These are phyloP conservation scores for Lycophotia porphyrea DNA, from an alignment of 2,888 invertebrate genomes.

Conservation along the genomic window DNA sequence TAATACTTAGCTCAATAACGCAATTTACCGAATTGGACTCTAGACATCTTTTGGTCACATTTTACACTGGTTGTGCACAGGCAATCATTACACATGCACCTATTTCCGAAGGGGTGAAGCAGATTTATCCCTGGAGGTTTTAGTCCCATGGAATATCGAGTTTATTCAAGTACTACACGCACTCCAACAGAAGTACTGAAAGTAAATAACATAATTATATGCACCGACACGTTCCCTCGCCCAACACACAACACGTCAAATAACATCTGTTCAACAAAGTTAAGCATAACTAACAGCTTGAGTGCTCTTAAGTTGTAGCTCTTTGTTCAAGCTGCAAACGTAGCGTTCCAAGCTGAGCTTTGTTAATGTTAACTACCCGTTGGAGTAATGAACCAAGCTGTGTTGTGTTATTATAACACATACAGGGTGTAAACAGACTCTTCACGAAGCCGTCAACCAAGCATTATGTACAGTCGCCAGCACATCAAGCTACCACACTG, in stretches of 20 bases:
- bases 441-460: no score
- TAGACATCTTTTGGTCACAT: background rate
- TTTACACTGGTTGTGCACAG: background rate
- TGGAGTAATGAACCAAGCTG: background rate
- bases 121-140: background rate
- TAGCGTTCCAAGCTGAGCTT: conserved; percentile 8
- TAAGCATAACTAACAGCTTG: conserved; percentile 10
- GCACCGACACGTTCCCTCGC: background rate
- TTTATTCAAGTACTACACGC: no score
- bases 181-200: background rate
- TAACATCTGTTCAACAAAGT: background rate
- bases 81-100: background rate
- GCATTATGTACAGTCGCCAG: no score
- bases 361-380: background rate
- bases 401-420: conserved; percentile 15
- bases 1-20: background rate
- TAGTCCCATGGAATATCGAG: background rate
- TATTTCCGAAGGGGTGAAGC: background rate
- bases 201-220: conserved; percentile 2
- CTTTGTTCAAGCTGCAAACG: conserved; percentile 20
- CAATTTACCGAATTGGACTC: background rate
- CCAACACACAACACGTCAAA: conserved; percentile 3
- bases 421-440: no score
- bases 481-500: no score
- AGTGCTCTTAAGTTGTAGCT: conserved; percentile 20